A percentile compares a stretch with the other conserved stretches of the same genome.
These are phyloP conservation scores for Tuberolachnus salignus DNA, from an alignment of 2,888 invertebrate genomes.

Conservation along the genomic window DNA sequence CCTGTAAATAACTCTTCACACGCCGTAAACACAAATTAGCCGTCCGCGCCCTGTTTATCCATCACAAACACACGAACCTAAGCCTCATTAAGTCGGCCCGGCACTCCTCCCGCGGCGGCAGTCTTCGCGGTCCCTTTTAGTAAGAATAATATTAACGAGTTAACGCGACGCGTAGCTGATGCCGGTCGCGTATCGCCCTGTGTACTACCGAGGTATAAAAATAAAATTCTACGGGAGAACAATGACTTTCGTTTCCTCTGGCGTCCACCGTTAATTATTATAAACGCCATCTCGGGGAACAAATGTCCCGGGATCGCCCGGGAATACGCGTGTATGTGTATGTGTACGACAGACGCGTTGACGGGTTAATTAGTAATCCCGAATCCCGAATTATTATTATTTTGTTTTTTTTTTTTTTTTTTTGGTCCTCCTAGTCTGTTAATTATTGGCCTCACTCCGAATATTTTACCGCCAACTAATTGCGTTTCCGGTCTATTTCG, in stretches of 20 bases:
- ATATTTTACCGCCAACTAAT: conserved; percentile 25
- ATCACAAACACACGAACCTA: neutral
- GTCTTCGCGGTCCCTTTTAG: conserved; percentile 41
- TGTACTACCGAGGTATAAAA: conserved; percentile 8
- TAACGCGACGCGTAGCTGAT: conserved; percentile 21
- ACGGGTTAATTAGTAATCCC: conserved; percentile 29
- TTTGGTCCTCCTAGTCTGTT: neutral
- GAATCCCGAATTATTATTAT: no score
- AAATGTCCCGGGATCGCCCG: conserved; percentile 49
- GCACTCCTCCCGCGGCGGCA: neutral
- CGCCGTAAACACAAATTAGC: conserved; percentile 54
- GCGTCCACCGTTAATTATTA: conserved; percentile 20
- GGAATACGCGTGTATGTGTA: no score
- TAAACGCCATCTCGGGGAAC: conserved; percentile 48
- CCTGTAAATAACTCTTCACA: conserved; percentile 54
- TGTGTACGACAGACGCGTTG: no score
- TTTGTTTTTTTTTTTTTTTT: neutral
- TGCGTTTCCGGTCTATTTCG: conserved; percentile 18
- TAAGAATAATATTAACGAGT: conserved; percentile 52
- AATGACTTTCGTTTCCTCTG: conserved; percentile 40
- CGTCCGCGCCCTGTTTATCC: conserved; percentile 51
- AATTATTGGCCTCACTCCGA: neutral
- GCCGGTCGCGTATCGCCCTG: neutral
- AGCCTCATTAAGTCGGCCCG: conserved; percentile 52
- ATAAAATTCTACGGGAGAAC: conserved; percentile 43